These are phyloP conservation scores for Parnassius glacialis DNA, from an alignment of 2,888 invertebrate species.

Conservation along the genomic window DNA sequence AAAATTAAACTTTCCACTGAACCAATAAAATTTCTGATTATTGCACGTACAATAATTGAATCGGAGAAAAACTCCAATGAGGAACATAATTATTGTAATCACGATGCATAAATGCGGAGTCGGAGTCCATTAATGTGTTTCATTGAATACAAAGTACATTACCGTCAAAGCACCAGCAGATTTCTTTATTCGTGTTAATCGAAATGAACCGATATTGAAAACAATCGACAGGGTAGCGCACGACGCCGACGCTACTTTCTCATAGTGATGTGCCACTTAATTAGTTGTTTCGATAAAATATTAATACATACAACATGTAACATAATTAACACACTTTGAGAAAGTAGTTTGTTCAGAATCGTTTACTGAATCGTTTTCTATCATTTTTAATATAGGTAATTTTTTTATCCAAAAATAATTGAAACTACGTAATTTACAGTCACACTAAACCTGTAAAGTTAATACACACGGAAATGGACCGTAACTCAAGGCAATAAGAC, in stretches of 20 bases:
- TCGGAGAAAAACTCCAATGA: slow-evolving; percentile 40
- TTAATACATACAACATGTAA: no score
- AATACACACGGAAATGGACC: no score
- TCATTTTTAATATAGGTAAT: no score
- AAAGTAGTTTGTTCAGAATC: no score
- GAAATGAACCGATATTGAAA: slow-evolving; percentile 76
- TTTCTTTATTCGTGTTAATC: slow-evolving; percentile 75
- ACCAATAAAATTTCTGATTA: slow-evolving; percentile 17
- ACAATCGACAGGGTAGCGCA: slow-evolving; percentile 77
- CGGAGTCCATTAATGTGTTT: slow-evolving; percentile 40
- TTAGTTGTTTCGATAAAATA: slow-evolving; percentile 5
- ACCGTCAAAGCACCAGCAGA: slow-evolving; percentile 66
- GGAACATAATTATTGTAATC: slow-evolving; percentile 63
- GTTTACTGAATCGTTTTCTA: no score
- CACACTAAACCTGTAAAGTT: no score
- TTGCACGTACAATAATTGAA: slow-evolving; percentile 35
- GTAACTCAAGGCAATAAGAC: no score
- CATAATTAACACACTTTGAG: no score
- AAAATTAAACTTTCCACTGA: slow-evolving; percentile 11
- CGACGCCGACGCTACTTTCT: slow-evolving; percentile 45
- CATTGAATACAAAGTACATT: slow-evolving; percentile 60
- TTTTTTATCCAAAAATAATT: no score
- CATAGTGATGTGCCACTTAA: slow-evolving; percentile 39
- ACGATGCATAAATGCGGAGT: slow-evolving; percentile 59
- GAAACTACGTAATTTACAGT: no score